Evolutionary conservation across 2,797 vertebrate species (phyloP), one percentile per base, ranked within the genome.

Genomic region (Xerus rutilus): DNA sequence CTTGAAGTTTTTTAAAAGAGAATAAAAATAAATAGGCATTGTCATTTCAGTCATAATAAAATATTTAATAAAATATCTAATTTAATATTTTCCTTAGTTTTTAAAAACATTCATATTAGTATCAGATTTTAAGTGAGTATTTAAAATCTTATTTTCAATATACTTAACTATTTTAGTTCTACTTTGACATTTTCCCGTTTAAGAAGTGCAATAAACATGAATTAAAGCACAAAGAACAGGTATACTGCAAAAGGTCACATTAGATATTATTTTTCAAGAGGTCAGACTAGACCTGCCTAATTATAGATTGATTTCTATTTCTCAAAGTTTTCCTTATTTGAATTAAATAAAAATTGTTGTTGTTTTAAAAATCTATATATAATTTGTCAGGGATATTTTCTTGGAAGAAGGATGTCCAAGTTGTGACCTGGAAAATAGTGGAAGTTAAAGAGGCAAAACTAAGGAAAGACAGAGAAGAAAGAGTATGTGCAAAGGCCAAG

Each of bases 71-170:
- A 86, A 69, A 12, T 70, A 23, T 93, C 92, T 93, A 83, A 32
- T 30, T 94, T 86, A 45, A 13, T 9, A 52, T 76, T 87, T 6
- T 79, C 54, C 45, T 81, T 91, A 86, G 82, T 88, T 91, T 93
- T 62, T 7, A 52, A 49, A 96, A 69, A 35, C 32, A 15, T 93
- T 84, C 20, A 67, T 83, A 11, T 86, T 92, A 86, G 30, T 73
- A 28, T n/a, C 10, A 59, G 25, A 69, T 76, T 89, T 84, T 94
- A 89, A 78, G 32, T 78, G 20, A 83, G 28, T 91, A 17, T 87
- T 87, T 90, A 84, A 62, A 93, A 78, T 74, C 5, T 92, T 78
- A 15, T 88, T 96, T 89, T 95, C 21, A 12, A 70, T 49, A 72
- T 79, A 39, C 32, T 81, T 57, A 65, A 35, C 20, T 67, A 69